phyloP scores from a whole-genome alignment of 1,140 invertebrate genomes.

The Bicyclus anynana region DNA sequence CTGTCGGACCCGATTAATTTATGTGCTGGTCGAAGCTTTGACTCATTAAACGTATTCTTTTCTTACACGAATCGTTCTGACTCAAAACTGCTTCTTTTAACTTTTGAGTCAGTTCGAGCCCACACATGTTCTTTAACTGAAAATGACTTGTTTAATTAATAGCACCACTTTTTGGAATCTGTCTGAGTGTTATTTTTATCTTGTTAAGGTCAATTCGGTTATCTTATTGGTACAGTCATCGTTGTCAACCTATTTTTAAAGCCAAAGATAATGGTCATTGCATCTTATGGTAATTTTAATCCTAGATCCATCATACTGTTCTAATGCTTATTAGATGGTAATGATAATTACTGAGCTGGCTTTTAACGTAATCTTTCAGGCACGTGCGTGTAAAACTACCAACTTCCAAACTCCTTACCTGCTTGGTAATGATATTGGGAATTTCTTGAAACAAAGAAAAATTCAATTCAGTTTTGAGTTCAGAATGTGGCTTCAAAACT shows the following conservation, averaged over 20 bases:
- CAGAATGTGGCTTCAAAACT: too few relatives aligned
- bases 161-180: neutral
- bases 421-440: too few relatives aligned
- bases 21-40: slow-evolving; percentile 20
- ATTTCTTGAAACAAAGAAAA: too few relatives aligned
- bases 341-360: too few relatives aligned
- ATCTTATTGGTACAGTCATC: neutral
- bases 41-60: slow-evolving; percentile 35
- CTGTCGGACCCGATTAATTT: slow-evolving; percentile 31
- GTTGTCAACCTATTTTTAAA: neutral
- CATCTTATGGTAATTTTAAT: too few relatives aligned
- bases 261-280: too few relatives aligned
- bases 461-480: too few relatives aligned
- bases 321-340: too few relatives aligned
- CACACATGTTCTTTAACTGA: slow-evolving; percentile 1
- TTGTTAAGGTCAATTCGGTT: neutral
- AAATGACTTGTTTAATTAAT: neutral
- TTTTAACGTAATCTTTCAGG: too few relatives aligned
- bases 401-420: too few relatives aligned
- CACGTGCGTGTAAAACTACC: too few relatives aligned
- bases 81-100: slow-evolving; percentile 20
- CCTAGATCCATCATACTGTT: too few relatives aligned
- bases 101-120: slow-evolving; percentile 5
- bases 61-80: slow-evolving; percentile 32
- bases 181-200: neutral